Conservation (phyloP, 2,797 vertebrate species). For the Craterocephalus amniculus region DNA sequence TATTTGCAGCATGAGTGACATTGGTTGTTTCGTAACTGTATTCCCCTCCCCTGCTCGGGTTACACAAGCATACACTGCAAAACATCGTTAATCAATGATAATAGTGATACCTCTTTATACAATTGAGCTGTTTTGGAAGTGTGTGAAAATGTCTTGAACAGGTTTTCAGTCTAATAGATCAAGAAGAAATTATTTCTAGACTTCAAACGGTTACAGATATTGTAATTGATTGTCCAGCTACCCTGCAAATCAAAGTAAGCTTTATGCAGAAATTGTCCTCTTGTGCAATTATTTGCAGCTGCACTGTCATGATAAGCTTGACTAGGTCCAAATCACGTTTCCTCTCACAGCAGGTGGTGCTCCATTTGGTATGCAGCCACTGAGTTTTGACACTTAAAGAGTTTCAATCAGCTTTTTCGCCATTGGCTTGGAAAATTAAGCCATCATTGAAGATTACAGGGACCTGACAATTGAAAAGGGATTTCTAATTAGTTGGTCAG, state of each 20-base stretch:
- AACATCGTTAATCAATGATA: conserved; percentile 4
- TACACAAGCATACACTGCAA: not conserved
- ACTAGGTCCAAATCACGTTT: conserved; percentile 38
- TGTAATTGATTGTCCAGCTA: not conserved
- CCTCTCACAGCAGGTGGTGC: conserved; percentile 30
- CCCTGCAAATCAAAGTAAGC: not conserved
- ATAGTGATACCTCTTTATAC: not conserved
- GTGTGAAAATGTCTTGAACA: not conserved
- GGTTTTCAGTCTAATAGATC: not conserved
- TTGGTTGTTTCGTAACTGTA: conserved; percentile 31
- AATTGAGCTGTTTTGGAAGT: not conserved
- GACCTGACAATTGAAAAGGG: conserved; percentile 78
- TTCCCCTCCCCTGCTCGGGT: conserved; percentile 8
- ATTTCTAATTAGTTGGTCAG: conserved; percentile 81
- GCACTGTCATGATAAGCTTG: conserved; percentile 25
- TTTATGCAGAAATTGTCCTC: not conserved
- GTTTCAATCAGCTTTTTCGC: conserved; percentile 66
- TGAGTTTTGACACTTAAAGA: conserved; percentile 42
- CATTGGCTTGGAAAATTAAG: conserved; percentile 70
- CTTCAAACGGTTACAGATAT: not conserved
- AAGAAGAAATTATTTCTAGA: not conserved
- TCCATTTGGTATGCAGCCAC: conserved; percentile 35
- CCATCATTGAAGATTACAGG: conserved; percentile 76
- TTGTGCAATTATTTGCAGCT: conserved; percentile 19
- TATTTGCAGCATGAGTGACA: conserved; percentile 56